Evolutionary conservation across 2,888 invertebrate species (phyloP), one percentile per base, ranked within the genome.

Genomic region (Torymus texanus): DNA sequence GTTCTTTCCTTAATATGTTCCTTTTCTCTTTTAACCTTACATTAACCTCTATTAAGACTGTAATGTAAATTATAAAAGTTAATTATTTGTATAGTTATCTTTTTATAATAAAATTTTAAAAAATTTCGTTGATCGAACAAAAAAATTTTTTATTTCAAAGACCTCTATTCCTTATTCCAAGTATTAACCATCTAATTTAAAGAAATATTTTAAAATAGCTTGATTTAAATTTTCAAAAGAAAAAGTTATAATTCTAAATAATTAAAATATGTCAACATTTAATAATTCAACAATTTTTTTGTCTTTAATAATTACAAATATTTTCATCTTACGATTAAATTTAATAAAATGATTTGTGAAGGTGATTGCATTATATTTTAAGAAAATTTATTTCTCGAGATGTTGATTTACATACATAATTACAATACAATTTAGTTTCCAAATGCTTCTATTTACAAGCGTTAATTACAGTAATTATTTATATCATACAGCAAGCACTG

Each of bases 361-460:
- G 0, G 8, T 41, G 10, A 41, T 41, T 41, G 41, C 8, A 41
- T 59, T 4, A 41, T 59, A 11, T 61, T 75, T 67, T 66, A 74
- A n/a, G 55, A 76, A 71, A 79, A 75, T 79, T 70, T 79, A 63
- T 75, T 75, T 67, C 55, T 66, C 41, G 65, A 21, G n/a, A 75
- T 74, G 61, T 41, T 70, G 18, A 62, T 75, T 21, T 66, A 59
- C n/a, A 59, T 78, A 78, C 21, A 73, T 63, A 56, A 76, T 74
- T 79, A 81, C 78, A 58, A 76, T 81, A 81, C 74, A 81, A 74
- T 74, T 81, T 67, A 67, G 5, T 71, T 78, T 70, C 13, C 18
- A 73, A 75, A 63, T 73, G 51, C 41, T 78, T 58, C 61, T 79
- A 77, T 79, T 66, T 74, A 79, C 76, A 81, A 79, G 16, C 55